Percentiles rank a stretch among this genome's conserved stretches.
Evolutionary conservation across 2,113 vertebrate genomes (phyloP).

Genomic region (Narcine bancroftii): DNA sequence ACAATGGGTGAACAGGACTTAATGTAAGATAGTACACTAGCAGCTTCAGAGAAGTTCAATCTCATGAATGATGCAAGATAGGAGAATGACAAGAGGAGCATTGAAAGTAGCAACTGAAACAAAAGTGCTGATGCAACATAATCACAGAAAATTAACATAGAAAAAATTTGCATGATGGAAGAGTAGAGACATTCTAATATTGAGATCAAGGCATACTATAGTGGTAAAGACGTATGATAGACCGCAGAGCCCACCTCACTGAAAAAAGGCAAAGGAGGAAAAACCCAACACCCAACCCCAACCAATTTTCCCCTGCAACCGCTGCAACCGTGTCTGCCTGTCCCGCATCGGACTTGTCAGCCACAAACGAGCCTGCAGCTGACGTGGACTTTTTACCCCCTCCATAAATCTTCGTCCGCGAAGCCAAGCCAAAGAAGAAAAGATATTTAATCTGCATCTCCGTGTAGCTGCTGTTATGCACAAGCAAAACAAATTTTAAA

Average conservation of each 20-base stretch:
- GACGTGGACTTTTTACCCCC: too few species aligned
- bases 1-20: background rate
- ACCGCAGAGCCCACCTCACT: too few species aligned
- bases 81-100: background rate
- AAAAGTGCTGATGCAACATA: background rate
- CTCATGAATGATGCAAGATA: background rate
- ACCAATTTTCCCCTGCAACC: too few species aligned
- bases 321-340: too few species aligned
- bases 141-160: background rate
- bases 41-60: background rate
- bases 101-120: background rate
- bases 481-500: background rate
- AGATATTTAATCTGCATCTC: background rate
- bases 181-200: background rate
- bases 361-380: too few species aligned
- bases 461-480: background rate
- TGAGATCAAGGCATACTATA: background rate
- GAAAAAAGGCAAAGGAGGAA: too few species aligned
- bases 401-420: too few species aligned
- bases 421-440: too few species aligned
- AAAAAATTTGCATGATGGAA: background rate
- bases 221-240: background rate
- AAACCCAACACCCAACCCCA: too few species aligned
- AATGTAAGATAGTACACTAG: background rate
- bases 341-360: too few species aligned